Conservation (phyloP, 2,113 vertebrate species). For the Panthera tigris region DNA sequence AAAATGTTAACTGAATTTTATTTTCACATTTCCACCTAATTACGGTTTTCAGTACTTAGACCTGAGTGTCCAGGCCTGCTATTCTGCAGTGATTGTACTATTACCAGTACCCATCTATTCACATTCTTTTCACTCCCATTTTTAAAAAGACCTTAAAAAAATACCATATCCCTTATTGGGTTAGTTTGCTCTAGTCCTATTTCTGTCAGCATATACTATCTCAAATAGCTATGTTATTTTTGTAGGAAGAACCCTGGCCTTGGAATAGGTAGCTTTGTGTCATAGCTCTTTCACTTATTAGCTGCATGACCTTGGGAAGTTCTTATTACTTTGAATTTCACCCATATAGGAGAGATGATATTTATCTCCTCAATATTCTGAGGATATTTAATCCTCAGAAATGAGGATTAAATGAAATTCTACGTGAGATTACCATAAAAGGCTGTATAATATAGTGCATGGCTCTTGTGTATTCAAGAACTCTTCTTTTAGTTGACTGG, state of each 20-base stretch:
- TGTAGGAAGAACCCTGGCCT: neutral
- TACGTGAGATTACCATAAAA: neutral
- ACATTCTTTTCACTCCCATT: neutral
- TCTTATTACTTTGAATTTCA: slow-evolving; percentile 15
- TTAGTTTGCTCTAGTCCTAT: neutral
- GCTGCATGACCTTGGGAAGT: neutral
- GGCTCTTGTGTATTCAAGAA: neutral
- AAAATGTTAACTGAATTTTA: slow-evolving; percentile 25
- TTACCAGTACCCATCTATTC: neutral
- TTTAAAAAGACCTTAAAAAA: slow-evolving; percentile 31
- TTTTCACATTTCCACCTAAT: slow-evolving; percentile 31
- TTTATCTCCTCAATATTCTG: too few species aligned
- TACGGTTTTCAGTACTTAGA: neutral
- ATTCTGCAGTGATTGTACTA: neutral
- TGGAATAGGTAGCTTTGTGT: slow-evolving; percentile 10
- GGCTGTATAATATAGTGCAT: neutral
- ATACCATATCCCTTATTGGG: neutral
- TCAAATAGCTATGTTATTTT: neutral
- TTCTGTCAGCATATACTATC: neutral
- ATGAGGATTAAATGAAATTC: slow-evolving; percentile 6
- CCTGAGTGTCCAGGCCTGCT: neutral
- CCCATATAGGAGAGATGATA: neutral
- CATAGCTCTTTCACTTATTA: neutral
- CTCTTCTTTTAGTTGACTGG: neutral
- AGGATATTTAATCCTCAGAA: neutral